phyloP scores from a whole-genome alignment of 2,888 invertebrate species.

The Notodonta ziczac region DNA sequence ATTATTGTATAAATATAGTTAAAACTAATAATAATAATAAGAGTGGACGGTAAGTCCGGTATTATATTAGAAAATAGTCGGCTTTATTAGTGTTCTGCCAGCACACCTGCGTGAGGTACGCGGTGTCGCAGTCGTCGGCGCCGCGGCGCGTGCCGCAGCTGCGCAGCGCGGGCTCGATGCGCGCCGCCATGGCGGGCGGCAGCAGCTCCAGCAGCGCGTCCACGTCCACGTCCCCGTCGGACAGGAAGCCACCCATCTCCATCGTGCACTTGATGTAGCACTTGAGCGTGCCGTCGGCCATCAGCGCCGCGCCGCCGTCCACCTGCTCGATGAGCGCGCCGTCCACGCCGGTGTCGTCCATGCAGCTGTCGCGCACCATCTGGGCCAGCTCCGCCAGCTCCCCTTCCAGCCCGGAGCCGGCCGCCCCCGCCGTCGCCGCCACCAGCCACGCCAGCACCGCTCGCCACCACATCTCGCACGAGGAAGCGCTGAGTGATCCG shows the following conservation, averaged over 20 bases:
- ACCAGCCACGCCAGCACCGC: conserved; percentile 7
- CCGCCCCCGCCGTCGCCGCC: conserved; percentile 19
- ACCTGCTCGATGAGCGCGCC: conserved; percentile 56
- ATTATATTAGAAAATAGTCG: conserved; percentile 68
- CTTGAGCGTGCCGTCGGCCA: conserved; percentile 62
- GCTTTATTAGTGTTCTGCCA: conserved; percentile 68
- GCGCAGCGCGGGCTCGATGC: conserved; percentile 52
- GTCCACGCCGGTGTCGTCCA: conserved; percentile 66
- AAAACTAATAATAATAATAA: no score
- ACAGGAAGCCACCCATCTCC: conserved; percentile 77
- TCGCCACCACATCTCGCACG: conserved; percentile 18
- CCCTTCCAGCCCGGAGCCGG: conserved; percentile 49
- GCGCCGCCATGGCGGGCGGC: conserved; percentile 56
- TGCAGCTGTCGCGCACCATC: conserved; percentile 70
- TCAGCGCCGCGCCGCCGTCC: conserved; percentile 63
- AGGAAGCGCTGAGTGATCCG: conserved; percentile 6
- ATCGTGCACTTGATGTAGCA: conserved; percentile 77
- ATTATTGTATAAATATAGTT: no score
- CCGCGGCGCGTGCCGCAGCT: conserved; percentile 66
- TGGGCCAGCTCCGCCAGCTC: conserved; percentile 73
- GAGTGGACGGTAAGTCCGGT: not conserved
- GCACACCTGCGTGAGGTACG: conserved; percentile 71
- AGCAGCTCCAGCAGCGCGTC: conserved; percentile 69
- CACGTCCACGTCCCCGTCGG: conserved; percentile 66
- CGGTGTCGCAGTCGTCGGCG: conserved; percentile 72